Base-by-base conservation (phyloP, 23 tunicate species). In the Aplidium turbinatum region DNA sequence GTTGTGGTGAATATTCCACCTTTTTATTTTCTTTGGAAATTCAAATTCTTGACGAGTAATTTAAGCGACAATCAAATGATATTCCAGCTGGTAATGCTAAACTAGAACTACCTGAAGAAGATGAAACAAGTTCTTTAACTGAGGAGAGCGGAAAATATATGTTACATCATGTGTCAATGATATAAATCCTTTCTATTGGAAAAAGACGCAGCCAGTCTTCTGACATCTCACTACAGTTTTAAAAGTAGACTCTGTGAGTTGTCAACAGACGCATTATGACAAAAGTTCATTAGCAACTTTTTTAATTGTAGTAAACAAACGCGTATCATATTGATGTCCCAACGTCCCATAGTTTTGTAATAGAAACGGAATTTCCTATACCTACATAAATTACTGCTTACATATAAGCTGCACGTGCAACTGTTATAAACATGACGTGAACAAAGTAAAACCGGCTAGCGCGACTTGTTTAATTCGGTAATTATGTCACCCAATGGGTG, bases 251-350 rank as follows among this genome's bases (percentile, higher is more conserved):
- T n/a, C n/a, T n/a, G n/a, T n/a, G n/a, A n/a, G n/a, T n/a, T n/a
- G n/a, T 42, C 50, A 42, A 42, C 50, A 42, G 50, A 42, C 16
- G 11, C 16, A 42, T 42, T 42, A 9, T 9, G 50, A 42, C 50
- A 42, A 42, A 42, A 42, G 50, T 42, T 42, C 50, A 42, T 42
- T 42, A 9, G 50, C 50, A 42, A 42, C 50, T 42, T 42, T 42
- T 42, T 42, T 16, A 42, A 42, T 42, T 42, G 50, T 42, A 42
- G 50, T 42, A 16, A 42, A 42, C 16, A 42, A 42, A 42, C 50
- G 11, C 16, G 16, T 42, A 16, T 42, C 16, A 42, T 42, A 42
- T 42, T 42, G 16, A 42, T 42, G 50, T 42, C 50, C 16, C 16
- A 42, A 42, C 16, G 50, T 42, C 50, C 16, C 16, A 42, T 42